Evolutionary conservation across 2,797 vertebrate genomes (phyloP).

Genomic region (Chaetophractus vellerosus): DNA sequence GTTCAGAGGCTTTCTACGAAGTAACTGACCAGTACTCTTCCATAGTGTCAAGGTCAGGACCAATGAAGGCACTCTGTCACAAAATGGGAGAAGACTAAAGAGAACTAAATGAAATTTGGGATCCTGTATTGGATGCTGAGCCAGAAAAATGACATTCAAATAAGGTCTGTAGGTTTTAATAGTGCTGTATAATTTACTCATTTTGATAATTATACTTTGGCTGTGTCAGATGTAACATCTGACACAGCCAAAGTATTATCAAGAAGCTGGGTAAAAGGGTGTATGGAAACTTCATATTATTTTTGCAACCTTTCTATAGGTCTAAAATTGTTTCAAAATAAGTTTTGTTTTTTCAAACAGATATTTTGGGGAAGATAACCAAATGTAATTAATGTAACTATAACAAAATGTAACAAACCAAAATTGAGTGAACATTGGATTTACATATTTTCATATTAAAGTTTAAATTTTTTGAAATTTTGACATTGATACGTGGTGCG

Average conservation of each 20-base stretch:
- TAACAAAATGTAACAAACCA: constrained; percentile 30
- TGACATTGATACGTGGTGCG: neutral
- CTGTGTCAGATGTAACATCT: constrained; percentile 22
- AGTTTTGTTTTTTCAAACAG: neutral
- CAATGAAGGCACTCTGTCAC: neutral
- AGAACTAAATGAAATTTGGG: constrained; percentile 24
- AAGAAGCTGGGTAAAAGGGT: constrained; percentile 38
- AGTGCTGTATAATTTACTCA: constrained; percentile 28
- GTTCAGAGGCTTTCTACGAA: neutral
- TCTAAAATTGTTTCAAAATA: constrained; percentile 42
- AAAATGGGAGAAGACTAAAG: neutral
- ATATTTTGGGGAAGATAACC: neutral
- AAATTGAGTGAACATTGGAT: neutral
- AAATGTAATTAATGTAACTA: constrained; percentile 52
- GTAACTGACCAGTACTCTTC: neutral
- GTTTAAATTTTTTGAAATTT: constrained; percentile 59
- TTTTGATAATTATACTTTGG: constrained; percentile 25
- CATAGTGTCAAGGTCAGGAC: constrained; percentile 31
- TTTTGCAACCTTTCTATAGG: neutral
- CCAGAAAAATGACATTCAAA: neutral
- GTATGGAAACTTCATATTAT: neutral
- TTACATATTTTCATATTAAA: constrained; percentile 25
- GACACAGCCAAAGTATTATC: no score
- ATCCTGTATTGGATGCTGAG: neutral
- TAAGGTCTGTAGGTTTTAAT: neutral